phyloP scores from a whole-genome alignment of 92 coral and sea anemone species.

The Epizoanthus stellaris region DNA sequence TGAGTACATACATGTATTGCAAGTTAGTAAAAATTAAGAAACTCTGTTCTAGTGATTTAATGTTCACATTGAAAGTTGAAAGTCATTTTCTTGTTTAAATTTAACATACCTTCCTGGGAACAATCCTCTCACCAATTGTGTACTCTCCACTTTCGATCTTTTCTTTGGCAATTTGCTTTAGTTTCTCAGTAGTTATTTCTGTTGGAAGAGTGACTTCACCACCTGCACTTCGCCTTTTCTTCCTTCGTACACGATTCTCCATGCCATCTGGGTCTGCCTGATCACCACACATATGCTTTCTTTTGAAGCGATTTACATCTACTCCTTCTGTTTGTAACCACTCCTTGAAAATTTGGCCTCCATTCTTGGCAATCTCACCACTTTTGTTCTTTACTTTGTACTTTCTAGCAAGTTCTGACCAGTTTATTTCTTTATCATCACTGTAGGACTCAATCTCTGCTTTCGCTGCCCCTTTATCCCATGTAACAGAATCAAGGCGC shows the following conservation, averaged over 20 bases:
- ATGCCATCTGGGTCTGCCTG: too few relatives aligned
- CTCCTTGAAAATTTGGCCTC: conserved; percentile 46
- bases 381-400: conserved; percentile 25
- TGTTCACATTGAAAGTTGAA: too few relatives aligned
- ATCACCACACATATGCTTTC: conserved; percentile 22
- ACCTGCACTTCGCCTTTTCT: conserved; percentile 57
- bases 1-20: too few relatives aligned
- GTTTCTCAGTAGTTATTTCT: conserved; percentile 44
- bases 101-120: conserved; percentile 34
- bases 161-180: conserved; percentile 35
- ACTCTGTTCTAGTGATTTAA: too few relatives aligned
- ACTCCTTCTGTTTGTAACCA: conserved; percentile 40
- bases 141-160: conserved; percentile 47
- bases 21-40: too few relatives aligned
- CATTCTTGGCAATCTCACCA: conserved; percentile 28
- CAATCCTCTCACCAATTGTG: conserved; percentile 44
- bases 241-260: conserved; percentile 39
- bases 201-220: conserved; percentile 67
- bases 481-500: conserved; percentile 1
- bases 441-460: conserved; percentile 7
- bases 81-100: too few relatives aligned
- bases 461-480: conserved; percentile 16
- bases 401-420: conserved; percentile 34
- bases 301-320: conserved; percentile 41
- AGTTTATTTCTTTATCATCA: conserved; percentile 5